Base-by-base conservation (phyloP, 2,797 vertebrate species). In the Bovichtus diacanthus region DNA sequence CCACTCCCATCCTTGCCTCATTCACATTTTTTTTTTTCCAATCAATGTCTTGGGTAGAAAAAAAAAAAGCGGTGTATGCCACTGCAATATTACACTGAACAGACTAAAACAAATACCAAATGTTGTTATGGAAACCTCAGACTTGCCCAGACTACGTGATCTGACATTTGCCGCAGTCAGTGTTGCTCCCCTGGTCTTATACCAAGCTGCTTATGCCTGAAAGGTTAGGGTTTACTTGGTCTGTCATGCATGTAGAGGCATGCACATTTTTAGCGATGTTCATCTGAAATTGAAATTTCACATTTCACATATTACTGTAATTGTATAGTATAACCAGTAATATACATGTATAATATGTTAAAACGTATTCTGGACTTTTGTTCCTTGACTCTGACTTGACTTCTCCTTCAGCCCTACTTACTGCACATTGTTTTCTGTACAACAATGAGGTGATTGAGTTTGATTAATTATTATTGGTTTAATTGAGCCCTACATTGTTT, bases 131-230 rank as follows among this genome's bases (percentile, higher is more conserved):
- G 39, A 74, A 64, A 50, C 34, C 36, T 63, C 51, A 63, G 25
- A 27, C 25, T 47, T 39, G 47, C 74, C 39, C 70, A 5, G 4
- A 38, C 21, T 29, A 43, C 25, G 51, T 25, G 72, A 70, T 71
- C 44, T 75, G 53, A 76, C 60, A 62, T 70, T 74, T 68, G n/a
- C 39, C 13, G 6, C n/a, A 58, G 61, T 15, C 23, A 31, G 31
- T 49, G 58, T 63, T 41, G 47, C 39, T 49, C 16, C 34, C 5
- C 31, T 58, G 29, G 43, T 78, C 29, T 76, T 36, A 43, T 34
- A 64, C 46, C 70, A 66, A 74, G 55, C 74, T 71, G 44, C 70
- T 65, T 75, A 72, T 68, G 70, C 56, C 58, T 79, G 61, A 68
- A 47, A 58, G 47, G 27, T 67, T 29, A 18, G 11, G 31, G 54